These are phyloP conservation scores for Actinia equina DNA, from an alignment of 64 coral and sea anemone genomes.

Conservation along the genomic window DNA sequence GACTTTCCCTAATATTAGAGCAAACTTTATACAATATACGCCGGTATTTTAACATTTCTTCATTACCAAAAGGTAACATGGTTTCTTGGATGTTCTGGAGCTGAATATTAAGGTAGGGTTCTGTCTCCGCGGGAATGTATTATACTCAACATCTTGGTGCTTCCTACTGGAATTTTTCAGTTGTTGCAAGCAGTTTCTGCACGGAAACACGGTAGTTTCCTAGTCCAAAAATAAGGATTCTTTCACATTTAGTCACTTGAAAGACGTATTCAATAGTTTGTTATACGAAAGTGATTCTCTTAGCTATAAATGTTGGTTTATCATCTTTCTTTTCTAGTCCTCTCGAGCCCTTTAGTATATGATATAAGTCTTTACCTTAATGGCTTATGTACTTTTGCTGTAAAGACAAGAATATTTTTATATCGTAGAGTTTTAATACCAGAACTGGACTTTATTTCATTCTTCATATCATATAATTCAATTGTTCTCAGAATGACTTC, in stretches of 20 bases:
- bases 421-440: background rate
- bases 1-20: constrained; percentile 17
- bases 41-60: background rate
- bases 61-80: background rate
- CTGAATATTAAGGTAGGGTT: background rate
- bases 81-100: background rate
- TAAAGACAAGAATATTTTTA: background rate
- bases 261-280: background rate
- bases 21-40: background rate
- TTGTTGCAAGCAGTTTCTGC: constrained; percentile 20
- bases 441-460: background rate
- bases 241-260: background rate
- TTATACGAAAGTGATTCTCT: background rate
- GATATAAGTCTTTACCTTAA: background rate
- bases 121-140: background rate
- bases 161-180: constrained; percentile 15
- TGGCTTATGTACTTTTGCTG: background rate
- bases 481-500: background rate
- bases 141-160: constrained; percentile 14
- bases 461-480: background rate
- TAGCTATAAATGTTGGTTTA: background rate
- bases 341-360: background rate
- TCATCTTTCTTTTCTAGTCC: background rate
- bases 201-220: constrained; percentile 20
- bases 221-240: background rate